Percentiles rank a stretch among this genome's conserved stretches.
Evolutionary conservation across 2,113 vertebrate species (phyloP).

Genomic region (Sinocyclocheilus anshuiensis): DNA sequence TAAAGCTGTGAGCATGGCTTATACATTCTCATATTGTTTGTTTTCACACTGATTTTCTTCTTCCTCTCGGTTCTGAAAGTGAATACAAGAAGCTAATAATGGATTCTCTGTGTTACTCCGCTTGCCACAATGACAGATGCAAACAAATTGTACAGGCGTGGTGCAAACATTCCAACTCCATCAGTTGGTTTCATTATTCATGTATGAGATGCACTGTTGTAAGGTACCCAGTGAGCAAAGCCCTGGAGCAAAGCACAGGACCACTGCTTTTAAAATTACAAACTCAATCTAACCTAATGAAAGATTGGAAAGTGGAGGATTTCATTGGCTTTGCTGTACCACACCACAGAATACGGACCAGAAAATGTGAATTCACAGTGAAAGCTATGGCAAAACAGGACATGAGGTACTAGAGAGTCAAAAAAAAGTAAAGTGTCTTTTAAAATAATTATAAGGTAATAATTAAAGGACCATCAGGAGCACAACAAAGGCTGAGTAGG

Average conservation of each 20-base stretch:
- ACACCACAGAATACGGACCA: constrained; percentile 34
- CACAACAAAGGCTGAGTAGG: constrained; percentile 54
- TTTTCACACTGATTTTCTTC: not conserved
- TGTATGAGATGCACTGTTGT: constrained; percentile 30
- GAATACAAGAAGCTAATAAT: constrained; percentile 46
- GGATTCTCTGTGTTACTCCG: constrained; percentile 31
- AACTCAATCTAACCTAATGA: not conserved
- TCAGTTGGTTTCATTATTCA: constrained; percentile 7
- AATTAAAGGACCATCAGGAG: constrained; percentile 52
- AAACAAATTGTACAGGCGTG: constrained; percentile 17
- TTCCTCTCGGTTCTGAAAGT: constrained; percentile 18
- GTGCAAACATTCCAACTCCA: constrained; percentile 20
- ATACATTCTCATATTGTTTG: not conserved
- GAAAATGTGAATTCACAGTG: constrained; percentile 50
- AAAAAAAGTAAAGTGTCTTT: constrained; percentile 64
- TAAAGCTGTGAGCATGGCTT: not conserved
- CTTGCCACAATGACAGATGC: constrained; percentile 29
- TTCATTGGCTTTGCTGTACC: constrained; percentile 40
- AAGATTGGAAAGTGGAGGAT: not conserved
- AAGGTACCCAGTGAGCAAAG: constrained; percentile 28
- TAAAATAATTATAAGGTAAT: constrained; percentile 42
- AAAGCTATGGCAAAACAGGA: constrained; percentile 45
- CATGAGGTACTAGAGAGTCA: constrained; percentile 67
- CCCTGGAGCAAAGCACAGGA: constrained; percentile 5
- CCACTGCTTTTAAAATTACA: not conserved